phyloP scores from a whole-genome alignment of 2,888 invertebrate species.

The Agapetus fuscipes region DNA sequence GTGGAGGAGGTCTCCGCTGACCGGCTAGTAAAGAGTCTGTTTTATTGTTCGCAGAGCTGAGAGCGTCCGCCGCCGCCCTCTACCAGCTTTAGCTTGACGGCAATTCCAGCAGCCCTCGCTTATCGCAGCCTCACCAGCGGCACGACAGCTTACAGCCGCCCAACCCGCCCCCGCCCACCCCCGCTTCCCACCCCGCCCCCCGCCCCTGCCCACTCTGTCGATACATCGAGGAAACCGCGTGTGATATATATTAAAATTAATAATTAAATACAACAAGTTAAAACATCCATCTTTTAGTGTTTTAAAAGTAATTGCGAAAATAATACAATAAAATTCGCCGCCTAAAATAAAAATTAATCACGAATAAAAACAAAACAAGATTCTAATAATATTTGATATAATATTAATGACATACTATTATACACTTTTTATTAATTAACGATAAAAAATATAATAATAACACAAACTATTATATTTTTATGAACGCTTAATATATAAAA shows the following conservation, averaged over 20 bases:
- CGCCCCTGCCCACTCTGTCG: slow-evolving; percentile 42
- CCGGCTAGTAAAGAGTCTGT: slow-evolving; percentile 20
- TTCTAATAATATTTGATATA: slow-evolving; percentile 20
- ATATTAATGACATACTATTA: slow-evolving; percentile 15
- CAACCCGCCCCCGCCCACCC: slow-evolving; percentile 33
- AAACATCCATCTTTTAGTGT: neutral
- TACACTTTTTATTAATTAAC: slow-evolving; percentile 10
- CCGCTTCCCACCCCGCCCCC: slow-evolving; percentile 32
- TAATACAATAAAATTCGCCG: slow-evolving; percentile 7
- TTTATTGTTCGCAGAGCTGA: slow-evolving; percentile 50
- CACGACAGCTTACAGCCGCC: slow-evolving; percentile 20
- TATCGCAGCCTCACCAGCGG: neutral
- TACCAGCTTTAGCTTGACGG: slow-evolving; percentile 40
- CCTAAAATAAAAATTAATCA: neutral
- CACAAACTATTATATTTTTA: neutral
- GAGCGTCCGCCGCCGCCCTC: slow-evolving; percentile 41
- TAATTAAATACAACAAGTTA: slow-evolving; percentile 1
- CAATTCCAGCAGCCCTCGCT: slow-evolving; percentile 26
- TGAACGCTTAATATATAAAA: no score
- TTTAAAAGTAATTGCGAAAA: slow-evolving; percentile 11
- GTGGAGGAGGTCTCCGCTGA: slow-evolving; percentile 7
- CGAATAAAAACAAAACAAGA: slow-evolving; percentile 15
- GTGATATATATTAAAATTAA: slow-evolving; percentile 30
- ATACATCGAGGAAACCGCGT: slow-evolving; percentile 45
- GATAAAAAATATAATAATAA: slow-evolving; percentile 1